These are phyloP conservation scores for Bufo bufo DNA, from an alignment of 2,113 vertebrate species.

Conservation along the genomic window DNA sequence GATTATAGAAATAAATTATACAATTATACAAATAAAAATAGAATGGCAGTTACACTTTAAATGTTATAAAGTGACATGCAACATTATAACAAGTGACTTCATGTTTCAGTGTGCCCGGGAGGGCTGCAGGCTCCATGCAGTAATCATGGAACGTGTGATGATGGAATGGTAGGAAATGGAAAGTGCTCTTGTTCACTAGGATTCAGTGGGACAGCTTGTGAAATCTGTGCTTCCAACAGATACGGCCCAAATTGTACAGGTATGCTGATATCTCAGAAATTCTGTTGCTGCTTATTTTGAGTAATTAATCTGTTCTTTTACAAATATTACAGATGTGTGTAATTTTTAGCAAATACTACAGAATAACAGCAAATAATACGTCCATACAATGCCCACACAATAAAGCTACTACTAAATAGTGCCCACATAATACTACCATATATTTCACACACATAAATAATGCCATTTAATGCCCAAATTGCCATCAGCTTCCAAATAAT, in stretches of 20 bases:
- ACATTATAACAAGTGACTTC: not conserved
- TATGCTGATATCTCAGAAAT: constrained; percentile 54
- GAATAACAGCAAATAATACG: no score
- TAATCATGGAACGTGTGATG: constrained; percentile 75
- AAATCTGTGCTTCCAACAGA: constrained; percentile 71
- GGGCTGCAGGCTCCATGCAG: constrained; percentile 81
- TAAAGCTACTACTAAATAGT: no score
- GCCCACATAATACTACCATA: no score
- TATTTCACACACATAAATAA: no score
- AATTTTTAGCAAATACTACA: not conserved
- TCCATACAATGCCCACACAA: no score
- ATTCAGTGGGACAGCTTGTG: constrained; percentile 84
- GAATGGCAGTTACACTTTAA: not conserved
- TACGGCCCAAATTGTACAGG: constrained; percentile 87
- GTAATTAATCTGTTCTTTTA: no score
- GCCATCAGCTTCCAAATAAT: no score
- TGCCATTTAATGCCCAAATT: no score
- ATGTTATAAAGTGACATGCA: not conserved
- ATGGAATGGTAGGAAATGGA: constrained; percentile 76
- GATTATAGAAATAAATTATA: no score
- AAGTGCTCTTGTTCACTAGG: constrained; percentile 75
- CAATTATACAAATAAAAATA: no score
- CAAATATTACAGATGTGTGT: no score
- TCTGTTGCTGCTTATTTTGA: no score
- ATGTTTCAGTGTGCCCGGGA: constrained; percentile 82